A percentile compares a stretch with the other conserved stretches of the same genome.
Evolutionary conservation across 2,797 vertebrate species (phyloP).

Genomic region (Liparis tanakae): DNA sequence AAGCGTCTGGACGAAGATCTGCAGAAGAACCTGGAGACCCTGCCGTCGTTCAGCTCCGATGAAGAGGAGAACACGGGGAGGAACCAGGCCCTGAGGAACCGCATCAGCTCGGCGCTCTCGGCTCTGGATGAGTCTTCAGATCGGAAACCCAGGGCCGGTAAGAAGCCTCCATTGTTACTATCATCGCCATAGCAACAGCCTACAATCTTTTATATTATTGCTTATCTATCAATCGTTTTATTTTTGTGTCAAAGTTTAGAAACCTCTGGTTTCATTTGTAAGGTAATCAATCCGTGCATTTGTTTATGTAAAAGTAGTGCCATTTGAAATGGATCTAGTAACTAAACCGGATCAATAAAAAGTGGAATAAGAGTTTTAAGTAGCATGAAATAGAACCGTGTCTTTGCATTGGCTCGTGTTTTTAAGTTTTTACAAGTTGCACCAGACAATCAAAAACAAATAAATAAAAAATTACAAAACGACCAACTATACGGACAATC

Average conservation of each 20-base stretch:
- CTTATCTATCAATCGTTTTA: too few species aligned
- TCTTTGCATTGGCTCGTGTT: too few species aligned
- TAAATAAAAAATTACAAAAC: too few species aligned
- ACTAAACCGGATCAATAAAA: neutral
- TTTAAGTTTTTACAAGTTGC: too few species aligned
- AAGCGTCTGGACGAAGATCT: constrained; percentile 90
- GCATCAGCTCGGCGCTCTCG: constrained; percentile 89
- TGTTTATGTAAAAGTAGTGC: neutral
- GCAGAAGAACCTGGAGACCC: constrained; percentile 92
- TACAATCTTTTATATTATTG: neutral
- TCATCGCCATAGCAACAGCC: neutral
- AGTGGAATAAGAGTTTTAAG: neutral
- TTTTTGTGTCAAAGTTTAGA: too few species aligned
- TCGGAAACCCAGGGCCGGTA: constrained; percentile 90
- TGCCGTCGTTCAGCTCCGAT: constrained; percentile 96
- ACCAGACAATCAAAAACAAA: too few species aligned
- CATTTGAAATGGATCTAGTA: neutral
- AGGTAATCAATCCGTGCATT: neutral
- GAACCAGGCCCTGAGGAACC: constrained; percentile 93
- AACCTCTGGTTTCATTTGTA: neutral
- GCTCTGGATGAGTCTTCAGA: constrained; percentile 90
- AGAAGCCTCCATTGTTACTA: constrained; percentile 33
- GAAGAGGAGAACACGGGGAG: constrained; percentile 94
- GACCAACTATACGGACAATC: too few species aligned
- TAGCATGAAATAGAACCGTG: neutral